Base-by-base conservation (phyloP, 2,113 vertebrate species). In the Ariopsis seemanni region DNA sequence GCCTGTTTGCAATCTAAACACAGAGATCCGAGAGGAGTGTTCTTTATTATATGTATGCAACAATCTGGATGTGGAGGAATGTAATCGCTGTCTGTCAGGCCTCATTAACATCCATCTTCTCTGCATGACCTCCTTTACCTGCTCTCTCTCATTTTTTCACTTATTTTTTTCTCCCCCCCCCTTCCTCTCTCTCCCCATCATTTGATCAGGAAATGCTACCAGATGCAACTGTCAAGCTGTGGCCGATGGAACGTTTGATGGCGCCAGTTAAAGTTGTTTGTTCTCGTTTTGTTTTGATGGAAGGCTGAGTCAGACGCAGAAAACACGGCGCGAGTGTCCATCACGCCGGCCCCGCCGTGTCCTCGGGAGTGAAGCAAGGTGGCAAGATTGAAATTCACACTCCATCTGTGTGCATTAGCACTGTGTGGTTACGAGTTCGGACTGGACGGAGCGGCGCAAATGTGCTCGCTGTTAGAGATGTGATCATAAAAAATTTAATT, bases 191-290 rank as follows among this genome's bases (percentile, higher is more conserved):
- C 90, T 58, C 89, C 63, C 87, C 90, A 93, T 93, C 81, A 91
- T 94, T 94, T 93, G 91, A 93, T 95, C 93, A 94, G 93, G 92
- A 93, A 91, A 92, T 91, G 52, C 34, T 63, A 58, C 78, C 25
- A 80, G 85, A 67, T 78, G 67, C 22, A 8, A 79, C 78, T 78
- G 71, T 71, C 82, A 87, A 57, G 57, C 88, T 48, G 1, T 58
- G 72, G 82, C 62, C 58, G 53, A 72, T 63, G 74, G 25, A 84
- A 62, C 20, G 55, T 86, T 77, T 84, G 52, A 52, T 85, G 81
- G 85, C 69, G 53, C 58, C 82, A 79, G 85, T 77, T 72, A 79
- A 86, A 88, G 60, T 27, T 48, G 80, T 86, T 85, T 93, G 91
- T 91, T 90, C 89, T 90, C 91, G 88, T 88, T 89, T 88, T 90